Evolutionary conservation across 2,797 vertebrate genomes (phyloP), one percentile per base, ranked within the genome.

Genomic region (Rhynchotus rufescens): DNA sequence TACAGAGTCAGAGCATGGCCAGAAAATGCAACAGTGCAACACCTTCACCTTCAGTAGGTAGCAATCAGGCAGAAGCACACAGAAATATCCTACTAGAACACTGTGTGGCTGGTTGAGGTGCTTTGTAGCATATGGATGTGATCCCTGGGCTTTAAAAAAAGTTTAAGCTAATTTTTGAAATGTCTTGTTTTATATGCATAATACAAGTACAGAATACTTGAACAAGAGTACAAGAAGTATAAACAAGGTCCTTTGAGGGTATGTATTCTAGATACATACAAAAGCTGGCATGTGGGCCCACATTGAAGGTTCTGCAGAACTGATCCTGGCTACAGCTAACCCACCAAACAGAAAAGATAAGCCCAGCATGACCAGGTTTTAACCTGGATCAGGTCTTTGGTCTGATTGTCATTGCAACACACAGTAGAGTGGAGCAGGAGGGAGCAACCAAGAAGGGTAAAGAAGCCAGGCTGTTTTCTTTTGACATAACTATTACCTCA

Each of bases 11-110:
- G 56, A 73, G 7, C 5, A 67, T 20, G 51, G 38, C 34, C 4
- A 34, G 42, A 45, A 52, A 76, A 61, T 3, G n/a, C 12, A 67
- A 12, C 0, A 0, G 12, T 1, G 1, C n/a, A n/a, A 25, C 3
- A 3, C 15, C 10, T 84, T 79, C 1, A 0, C 15, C 26, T 54
- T 13, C 8, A 30, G 42, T 6, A 7, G 10, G 9, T 59, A 74
- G 13, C 17, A 45, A 9, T 45, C 44, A 45, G 16, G 17, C 17
- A 20, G 44, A 45, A 45, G 8, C 44, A 45, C 19, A 45, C 16
- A 45, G 44, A 45, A 45, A 45, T 45, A 7, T 82, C 44, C 1
- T 1, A 12, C 7, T 40, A 36, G n/a, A 28, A 67, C 25, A 6
- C 23, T 12, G 16, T 17, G 40, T 21, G 64, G 32, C 32, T 78